phyloP scores from a whole-genome alignment of 2,888 invertebrate species.

The Macrosiphum euphorbiae region DNA sequence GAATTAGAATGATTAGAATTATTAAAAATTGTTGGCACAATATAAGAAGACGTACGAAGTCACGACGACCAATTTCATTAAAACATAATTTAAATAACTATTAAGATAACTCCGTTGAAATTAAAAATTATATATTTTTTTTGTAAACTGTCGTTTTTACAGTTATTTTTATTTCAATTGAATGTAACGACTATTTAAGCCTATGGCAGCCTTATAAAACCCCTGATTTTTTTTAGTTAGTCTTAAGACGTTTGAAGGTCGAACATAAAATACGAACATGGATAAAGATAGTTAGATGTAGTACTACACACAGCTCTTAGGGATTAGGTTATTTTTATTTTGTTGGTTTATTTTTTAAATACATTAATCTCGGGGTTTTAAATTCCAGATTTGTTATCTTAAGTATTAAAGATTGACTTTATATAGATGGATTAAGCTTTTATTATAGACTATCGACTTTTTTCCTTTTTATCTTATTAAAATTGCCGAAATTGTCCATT shows the following conservation, averaged over 20 bases:
- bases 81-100: neutral
- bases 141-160: neutral
- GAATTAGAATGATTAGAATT: neutral
- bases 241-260: neutral
- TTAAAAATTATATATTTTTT: neutral
- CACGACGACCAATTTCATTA: neutral
- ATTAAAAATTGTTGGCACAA: neutral
- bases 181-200: neutral
- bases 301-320: neutral
- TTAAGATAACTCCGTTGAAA: neutral
- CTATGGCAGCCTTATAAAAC: neutral
- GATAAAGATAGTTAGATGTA: conserved; percentile 5
- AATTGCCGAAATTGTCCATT: neutral
- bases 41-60: neutral
- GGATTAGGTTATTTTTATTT: conserved; percentile 22
- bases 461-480: neutral
- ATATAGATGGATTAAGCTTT: neutral
- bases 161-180: neutral
- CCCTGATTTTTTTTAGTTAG: neutral
- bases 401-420: neutral
- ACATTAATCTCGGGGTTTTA: neutral
- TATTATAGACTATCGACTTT: neutral
- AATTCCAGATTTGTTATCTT: conserved; percentile 12
- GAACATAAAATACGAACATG: conserved; percentile 15
- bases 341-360: conserved; percentile 17